phyloP scores from a whole-genome alignment of 1,140 invertebrate genomes.

The Cotesia vestalis region DNA sequence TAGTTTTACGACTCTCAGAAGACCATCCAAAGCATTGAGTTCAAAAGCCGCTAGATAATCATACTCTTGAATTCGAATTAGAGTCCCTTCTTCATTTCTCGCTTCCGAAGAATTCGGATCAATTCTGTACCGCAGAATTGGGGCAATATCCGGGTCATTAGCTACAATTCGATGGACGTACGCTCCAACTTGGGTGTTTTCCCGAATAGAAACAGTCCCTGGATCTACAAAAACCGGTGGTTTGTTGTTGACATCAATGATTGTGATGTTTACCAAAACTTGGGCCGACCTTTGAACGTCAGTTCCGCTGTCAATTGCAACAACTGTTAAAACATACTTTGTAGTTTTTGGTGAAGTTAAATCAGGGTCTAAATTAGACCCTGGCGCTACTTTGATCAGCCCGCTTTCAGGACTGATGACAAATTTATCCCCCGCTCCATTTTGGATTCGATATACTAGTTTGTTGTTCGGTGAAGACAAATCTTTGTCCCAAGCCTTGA shows the following conservation, averaged over 20 bases:
- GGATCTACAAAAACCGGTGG: slow-evolving; percentile 78
- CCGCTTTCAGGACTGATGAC: slow-evolving; percentile 85
- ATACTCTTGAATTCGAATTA: slow-evolving; percentile 76
- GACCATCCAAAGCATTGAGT: slow-evolving; percentile 79
- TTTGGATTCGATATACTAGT: slow-evolving; percentile 86
- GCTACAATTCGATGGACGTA: slow-evolving; percentile 76
- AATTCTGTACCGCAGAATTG: slow-evolving; percentile 78
- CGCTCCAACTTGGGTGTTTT: slow-evolving; percentile 81
- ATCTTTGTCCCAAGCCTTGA: slow-evolving; percentile 85
- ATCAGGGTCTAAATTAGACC: slow-evolving; percentile 89
- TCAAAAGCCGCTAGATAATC: slow-evolving; percentile 77
- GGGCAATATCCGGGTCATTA: slow-evolving; percentile 80
- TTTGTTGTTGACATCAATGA: slow-evolving; percentile 93
- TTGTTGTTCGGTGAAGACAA: slow-evolving; percentile 86
- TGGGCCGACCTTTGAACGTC: slow-evolving; percentile 79
- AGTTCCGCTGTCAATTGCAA: slow-evolving; percentile 87
- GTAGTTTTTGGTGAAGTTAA: slow-evolving; percentile 78
- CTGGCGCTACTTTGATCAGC: slow-evolving; percentile 83
- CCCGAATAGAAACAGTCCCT: slow-evolving; percentile 73
- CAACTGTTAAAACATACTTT: slow-evolving; percentile 73
- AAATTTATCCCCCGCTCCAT: slow-evolving; percentile 91
- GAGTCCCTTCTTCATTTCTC: slow-evolving; percentile 80
- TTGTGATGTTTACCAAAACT: slow-evolving; percentile 82
- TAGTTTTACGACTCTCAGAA: slow-evolving; percentile 71
- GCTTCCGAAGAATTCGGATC: slow-evolving; percentile 77